phyloP scores from a whole-genome alignment of 1,140 invertebrate genomes.

The Capitella teleta region DNA sequence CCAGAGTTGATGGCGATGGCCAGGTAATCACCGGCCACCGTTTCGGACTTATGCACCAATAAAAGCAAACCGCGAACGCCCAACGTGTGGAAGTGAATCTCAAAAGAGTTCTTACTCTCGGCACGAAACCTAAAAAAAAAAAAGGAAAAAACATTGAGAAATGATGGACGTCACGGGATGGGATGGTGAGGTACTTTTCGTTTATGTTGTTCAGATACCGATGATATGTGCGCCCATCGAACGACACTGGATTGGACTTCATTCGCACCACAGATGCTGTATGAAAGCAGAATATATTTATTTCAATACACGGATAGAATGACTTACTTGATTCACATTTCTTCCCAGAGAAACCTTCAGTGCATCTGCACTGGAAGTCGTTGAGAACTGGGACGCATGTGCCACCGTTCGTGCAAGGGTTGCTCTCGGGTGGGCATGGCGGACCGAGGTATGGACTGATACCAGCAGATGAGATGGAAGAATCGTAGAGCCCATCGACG shows the following conservation, averaged over 20 bases:
- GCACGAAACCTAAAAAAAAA: constrained; percentile 41
- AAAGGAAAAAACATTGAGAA: not conserved
- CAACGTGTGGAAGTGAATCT: constrained; percentile 57
- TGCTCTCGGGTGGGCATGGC: constrained; percentile 51
- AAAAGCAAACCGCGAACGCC: constrained; percentile 55
- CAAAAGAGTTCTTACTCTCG: constrained; percentile 58
- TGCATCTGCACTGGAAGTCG: constrained; percentile 60
- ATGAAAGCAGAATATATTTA: too few relatives aligned
- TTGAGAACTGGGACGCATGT: constrained; percentile 62
- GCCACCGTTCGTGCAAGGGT: constrained; percentile 62
- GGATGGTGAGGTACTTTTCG: not conserved
- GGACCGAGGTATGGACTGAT: constrained; percentile 55
- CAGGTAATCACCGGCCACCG: constrained; percentile 48
- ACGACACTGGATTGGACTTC: constrained; percentile 54
- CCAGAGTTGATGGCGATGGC: constrained; percentile 52
- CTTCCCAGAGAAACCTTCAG: constrained; percentile 52
- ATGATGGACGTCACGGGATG: not conserved
- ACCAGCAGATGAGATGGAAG: constrained; percentile 38
- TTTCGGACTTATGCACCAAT: constrained; percentile 53
- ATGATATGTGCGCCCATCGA: constrained; percentile 49
- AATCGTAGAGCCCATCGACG: constrained; percentile 42
- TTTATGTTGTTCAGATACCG: not conserved
- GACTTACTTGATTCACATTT: constrained; percentile 16
- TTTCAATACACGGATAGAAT: too few relatives aligned
- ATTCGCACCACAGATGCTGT: too few relatives aligned